Evolutionary conservation across 1,140 invertebrate species (phyloP), one percentile per base, ranked within the genome.

Genomic region (Hetaerina americana): DNA sequence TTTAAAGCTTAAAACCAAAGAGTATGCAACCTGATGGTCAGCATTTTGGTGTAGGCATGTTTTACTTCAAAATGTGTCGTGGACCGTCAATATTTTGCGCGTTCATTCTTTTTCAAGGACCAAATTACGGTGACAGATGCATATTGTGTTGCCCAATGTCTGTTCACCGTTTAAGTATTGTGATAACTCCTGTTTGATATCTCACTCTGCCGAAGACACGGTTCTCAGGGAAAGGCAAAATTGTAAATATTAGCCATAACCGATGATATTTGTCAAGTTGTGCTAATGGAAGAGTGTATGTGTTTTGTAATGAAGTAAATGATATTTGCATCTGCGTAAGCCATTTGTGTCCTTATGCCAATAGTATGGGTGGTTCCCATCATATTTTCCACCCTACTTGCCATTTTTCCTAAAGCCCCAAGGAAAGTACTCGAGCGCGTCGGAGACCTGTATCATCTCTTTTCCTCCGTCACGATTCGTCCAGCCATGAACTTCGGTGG

Each of bases 251-350:
- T n/a, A 57, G 40, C 40, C 22, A 57, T 57, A 57, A 57, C 40
- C 40, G 40, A 57, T 57, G 40, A 57, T 57, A 57, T 57, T 57
- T 57, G 40, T 57, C 40, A 57, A 57, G 15, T 57, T 57, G 40
- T 57, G 40, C 40, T 57, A 57, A 57, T 57, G 15, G 40, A 57
- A 57, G 40, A 57, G 40, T 57, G 40, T 57, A 57, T 57, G 40
- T 57, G 40, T 57, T 57, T 57, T 57, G 40, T 57, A 57, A 57
- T 57, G 40, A 57, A 57, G 40, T 57, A 57, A 57, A 57, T 57
- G 40, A 57, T n/a, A 57, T 57, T 57, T 57, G 40, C 40, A 57
- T 57, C 40, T 57, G 40, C 40, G 40, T 57, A 57, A 40, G 22
- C 3, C 22, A 57, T 57, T n/a, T 57, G 40, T 57, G 40, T 57